Percentiles rank a stretch among this genome's conserved stretches.
phyloP scores from a whole-genome alignment of 2,888 invertebrate genomes.

The Cheilosia variabilis region DNA sequence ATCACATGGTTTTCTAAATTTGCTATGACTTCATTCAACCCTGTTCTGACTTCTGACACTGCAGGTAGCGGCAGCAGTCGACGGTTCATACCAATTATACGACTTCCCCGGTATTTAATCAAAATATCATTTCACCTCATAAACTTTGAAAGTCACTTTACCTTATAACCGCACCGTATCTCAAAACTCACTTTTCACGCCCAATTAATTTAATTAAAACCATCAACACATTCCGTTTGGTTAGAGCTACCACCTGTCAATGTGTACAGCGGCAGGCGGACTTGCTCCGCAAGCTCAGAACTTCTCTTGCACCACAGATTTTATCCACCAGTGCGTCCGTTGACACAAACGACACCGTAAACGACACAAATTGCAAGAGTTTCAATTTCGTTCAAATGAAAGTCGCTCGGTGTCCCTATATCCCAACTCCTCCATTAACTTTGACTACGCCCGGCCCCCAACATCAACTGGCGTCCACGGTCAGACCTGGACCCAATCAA shows the following conservation, averaged over 20 bases:
- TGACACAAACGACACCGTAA: constrained; percentile 38
- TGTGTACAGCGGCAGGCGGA: not conserved
- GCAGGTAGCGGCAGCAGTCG: not conserved
- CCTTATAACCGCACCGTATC: constrained; percentile 21
- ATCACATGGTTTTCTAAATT: no score
- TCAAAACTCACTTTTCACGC: constrained; percentile 49
- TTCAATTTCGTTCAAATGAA: constrained; percentile 55
- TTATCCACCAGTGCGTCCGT: constrained; percentile 32
- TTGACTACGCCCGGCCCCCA: constrained; percentile 9
- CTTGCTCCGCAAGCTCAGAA: not conserved
- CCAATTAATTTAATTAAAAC: constrained; percentile 70
- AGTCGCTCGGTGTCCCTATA: constrained; percentile 28
- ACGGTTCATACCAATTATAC: not conserved
- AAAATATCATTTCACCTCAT: constrained; percentile 23
- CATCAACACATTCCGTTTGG: constrained; percentile 43
- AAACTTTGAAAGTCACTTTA: constrained; percentile 1
- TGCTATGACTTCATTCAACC: no score
- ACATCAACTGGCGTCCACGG: constrained; percentile 17
- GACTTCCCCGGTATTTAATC: constrained; percentile 1
- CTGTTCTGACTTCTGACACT: no score
- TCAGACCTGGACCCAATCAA: constrained; percentile 47
- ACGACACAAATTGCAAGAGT: constrained; percentile 41
- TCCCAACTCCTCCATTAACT: constrained; percentile 31
- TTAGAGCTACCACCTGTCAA: not conserved
- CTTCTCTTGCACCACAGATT: constrained; percentile 25